Base-by-base conservation (phyloP, 2,113 vertebrate species). In the Pangasianodon hypophthalmus region DNA sequence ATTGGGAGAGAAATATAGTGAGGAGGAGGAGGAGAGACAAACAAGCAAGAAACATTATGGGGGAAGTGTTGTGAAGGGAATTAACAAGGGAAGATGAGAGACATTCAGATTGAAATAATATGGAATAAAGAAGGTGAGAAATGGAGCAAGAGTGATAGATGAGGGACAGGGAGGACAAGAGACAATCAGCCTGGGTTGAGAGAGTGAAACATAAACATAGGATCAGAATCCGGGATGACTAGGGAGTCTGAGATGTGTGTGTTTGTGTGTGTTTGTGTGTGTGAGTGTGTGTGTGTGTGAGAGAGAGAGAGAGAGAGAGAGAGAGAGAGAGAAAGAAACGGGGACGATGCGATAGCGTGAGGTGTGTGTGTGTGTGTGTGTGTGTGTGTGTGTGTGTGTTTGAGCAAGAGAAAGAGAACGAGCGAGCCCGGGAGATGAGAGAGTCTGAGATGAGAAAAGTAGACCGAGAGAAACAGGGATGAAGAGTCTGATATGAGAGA, bases 21-120 rank as follows among this genome's bases (percentile, higher is more conserved):
- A 41, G 14, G 21, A 24, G 44, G 60, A 58, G 82, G 89, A 85
- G 84, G 44, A 85, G 84, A 37, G 11, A 32, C 64, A 91, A 69
- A 37, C 16, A 46, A 64, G 52, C 7, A 46, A 16, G 19, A 85
- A 69, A 32, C 14, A 41, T 37, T 71, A n/a, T 3, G 69, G 14
- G 5, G 64, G 11, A 54, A 32, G 10, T 13, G 44, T 13, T 24
- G 77, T 80, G 10, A 18, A 32, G 5, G 29, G 3, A 81, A 64
- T 24, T 64, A 29, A 48, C 13, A 56, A 52, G n/a, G n/a, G n/a
- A 83, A n/a, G 56, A 13, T 4, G 50, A 56, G 48, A 21, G 29
- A 52, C 26, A 6, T 32, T 32, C 11, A n/a, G 37, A 0, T 46
- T 77, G 41, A 77, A 77, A 46, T 77, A 46, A 9, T 73, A 2